These are phyloP conservation scores for Drosophila kambysellisi DNA, from an alignment of 2,888 invertebrate species.

Conservation along the genomic window DNA sequence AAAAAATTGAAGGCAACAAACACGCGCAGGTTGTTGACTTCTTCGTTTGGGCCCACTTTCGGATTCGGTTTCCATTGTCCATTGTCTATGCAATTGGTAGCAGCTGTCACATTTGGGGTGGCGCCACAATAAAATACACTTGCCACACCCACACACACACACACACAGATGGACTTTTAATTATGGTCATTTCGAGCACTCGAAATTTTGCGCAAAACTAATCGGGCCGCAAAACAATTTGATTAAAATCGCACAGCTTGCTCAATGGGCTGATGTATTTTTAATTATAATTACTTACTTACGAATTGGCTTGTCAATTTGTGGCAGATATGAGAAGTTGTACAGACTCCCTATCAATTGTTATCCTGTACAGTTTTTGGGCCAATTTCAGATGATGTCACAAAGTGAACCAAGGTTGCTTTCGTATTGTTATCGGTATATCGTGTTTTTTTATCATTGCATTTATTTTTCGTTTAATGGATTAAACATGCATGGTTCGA, in stretches of 20 bases:
- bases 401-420: conserved; percentile 58
- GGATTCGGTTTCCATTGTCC: conserved; percentile 45
- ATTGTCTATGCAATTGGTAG: conserved; percentile 51
- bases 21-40: conserved; percentile 78
- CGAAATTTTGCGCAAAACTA: conserved; percentile 36
- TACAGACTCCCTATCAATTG: neutral
- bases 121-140: conserved; percentile 61
- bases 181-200: conserved; percentile 69
- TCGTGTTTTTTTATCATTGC: conserved; percentile 56
- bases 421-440: conserved; percentile 63
- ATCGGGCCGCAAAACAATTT: conserved; percentile 25
- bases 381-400: conserved; percentile 30
- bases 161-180: conserved; percentile 76
- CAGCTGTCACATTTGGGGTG: conserved; percentile 51
- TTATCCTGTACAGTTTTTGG: conserved; percentile 26
- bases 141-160: conserved; percentile 41
- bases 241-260: conserved; percentile 37
- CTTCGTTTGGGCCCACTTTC: conserved; percentile 56
- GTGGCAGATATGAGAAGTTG: no score
- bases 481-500: conserved; percentile 59
- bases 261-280: conserved; percentile 60
- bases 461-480: conserved; percentile 49
- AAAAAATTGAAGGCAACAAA: conserved; percentile 75
- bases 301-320: conserved; percentile 42
- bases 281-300: conserved; percentile 58